Evolutionary conservation across 2,113 vertebrate genomes (phyloP).

Genomic region (Budorcas taxicolor): DNA sequence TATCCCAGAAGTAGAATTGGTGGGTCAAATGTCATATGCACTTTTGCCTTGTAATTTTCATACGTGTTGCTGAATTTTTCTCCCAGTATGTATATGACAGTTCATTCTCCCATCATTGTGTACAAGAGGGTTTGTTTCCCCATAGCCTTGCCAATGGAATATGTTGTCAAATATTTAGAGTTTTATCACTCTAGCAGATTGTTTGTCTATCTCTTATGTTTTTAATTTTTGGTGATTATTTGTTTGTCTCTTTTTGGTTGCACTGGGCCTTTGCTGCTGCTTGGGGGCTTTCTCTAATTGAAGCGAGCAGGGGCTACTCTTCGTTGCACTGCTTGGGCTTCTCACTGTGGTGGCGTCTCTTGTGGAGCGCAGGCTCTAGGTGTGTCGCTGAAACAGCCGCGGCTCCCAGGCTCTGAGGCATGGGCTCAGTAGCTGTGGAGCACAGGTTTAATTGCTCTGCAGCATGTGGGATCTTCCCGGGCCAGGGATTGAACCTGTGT

Average conservation of each 20-base stretch:
- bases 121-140: background rate
- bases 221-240: background rate
- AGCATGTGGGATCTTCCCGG: background rate
- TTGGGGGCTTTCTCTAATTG: background rate
- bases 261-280: background rate
- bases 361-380: background rate
- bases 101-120: background rate
- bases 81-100: background rate
- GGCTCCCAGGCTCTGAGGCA: background rate
- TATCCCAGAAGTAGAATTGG: background rate
- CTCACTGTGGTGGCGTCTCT: background rate
- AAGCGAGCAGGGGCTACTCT: background rate
- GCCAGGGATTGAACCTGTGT: background rate
- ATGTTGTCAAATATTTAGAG: background rate
- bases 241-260: background rate
- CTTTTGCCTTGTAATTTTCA: background rate
- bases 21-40: background rate
- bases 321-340: background rate
- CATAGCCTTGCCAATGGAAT: background rate
- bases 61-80: background rate
- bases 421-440: background rate
- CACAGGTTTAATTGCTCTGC: background rate
- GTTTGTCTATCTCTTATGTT: background rate
- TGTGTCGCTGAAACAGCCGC: background rate
- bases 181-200: background rate